Conservation (phyloP, 2,797 vertebrate species). For the Micropoecilia bifurca region DNA sequence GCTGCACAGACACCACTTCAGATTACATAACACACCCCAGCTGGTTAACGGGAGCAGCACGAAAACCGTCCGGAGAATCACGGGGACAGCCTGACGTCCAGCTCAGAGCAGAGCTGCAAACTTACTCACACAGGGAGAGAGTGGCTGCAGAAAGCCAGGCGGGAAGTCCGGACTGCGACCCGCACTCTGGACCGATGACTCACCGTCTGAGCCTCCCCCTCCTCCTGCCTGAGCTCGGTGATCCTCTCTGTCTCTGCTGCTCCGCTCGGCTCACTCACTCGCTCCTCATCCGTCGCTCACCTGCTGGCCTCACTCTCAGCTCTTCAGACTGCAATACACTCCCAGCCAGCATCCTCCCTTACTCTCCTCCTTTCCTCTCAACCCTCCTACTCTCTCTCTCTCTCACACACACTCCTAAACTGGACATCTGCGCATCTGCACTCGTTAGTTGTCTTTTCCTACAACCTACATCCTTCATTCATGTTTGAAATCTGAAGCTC, state of each 20-base stretch:
- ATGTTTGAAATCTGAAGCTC: slow-evolving; percentile 25
- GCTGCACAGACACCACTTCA: slow-evolving; percentile 66
- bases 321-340: slow-evolving; percentile 50
- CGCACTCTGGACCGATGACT: slow-evolving; percentile 55
- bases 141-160: slow-evolving; percentile 25
- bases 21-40: slow-evolving; percentile 71
- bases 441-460: slow-evolving; percentile 48
- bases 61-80: slow-evolving; percentile 20
- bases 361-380: slow-evolving; percentile 55
- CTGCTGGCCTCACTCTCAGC: slow-evolving; percentile 69
- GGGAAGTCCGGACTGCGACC: slow-evolving; percentile 54
- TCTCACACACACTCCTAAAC: slow-evolving; percentile 18
- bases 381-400: slow-evolving; percentile 39
- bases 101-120: slow-evolving; percentile 43
- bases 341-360: slow-evolving; percentile 53
- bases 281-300: slow-evolving; percentile 64
- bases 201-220: slow-evolving; percentile 47
- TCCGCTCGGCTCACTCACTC: slow-evolving; percentile 36
- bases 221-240: slow-evolving; percentile 29
- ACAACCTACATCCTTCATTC: slow-evolving; percentile 37
- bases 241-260: slow-evolving; percentile 19
- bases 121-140: slow-evolving; percentile 54
- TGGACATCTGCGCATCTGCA: slow-evolving; percentile 38
- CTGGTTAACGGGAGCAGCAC: slow-evolving; percentile 40
- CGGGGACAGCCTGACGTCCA: slow-evolving; percentile 25